These are phyloP conservation scores for Neodon shergylaensis DNA, from an alignment of 2,113 vertebrate species.

Conservation along the genomic window DNA sequence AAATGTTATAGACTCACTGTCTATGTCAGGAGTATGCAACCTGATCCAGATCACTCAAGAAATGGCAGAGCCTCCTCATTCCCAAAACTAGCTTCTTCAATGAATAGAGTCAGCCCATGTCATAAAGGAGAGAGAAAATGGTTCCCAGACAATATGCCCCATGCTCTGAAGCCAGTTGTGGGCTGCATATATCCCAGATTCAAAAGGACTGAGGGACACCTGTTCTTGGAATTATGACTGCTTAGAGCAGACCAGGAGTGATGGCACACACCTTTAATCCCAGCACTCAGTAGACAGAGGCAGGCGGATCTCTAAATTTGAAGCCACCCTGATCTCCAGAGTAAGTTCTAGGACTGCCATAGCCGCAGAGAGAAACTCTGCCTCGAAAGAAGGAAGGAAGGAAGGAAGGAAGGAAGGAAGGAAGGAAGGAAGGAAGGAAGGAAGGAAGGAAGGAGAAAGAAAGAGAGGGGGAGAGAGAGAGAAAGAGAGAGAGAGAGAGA, in stretches of 20 bases:
- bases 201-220: neutral
- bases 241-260: neutral
- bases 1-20: neutral
- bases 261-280: neutral
- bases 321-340: neutral
- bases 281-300: neutral
- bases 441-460: neutral
- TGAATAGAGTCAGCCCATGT: neutral
- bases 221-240: neutral
- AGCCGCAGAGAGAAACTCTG: neutral
- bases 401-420: neutral
- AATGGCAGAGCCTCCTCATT: neutral
- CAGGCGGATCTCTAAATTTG: neutral
- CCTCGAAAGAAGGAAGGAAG: too few relatives aligned
- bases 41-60: conserved; percentile 3
- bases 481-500: neutral
- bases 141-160: neutral
- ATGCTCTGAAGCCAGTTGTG: neutral
- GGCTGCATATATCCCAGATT: neutral
- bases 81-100: neutral
- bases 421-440: too few relatives aligned
- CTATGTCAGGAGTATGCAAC: neutral
- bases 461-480: too few relatives aligned
- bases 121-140: neutral
- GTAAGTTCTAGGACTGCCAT: neutral